These are phyloP conservation scores for Micromys minutus DNA, from an alignment of 2,113 vertebrate genomes.

Conservation along the genomic window DNA sequence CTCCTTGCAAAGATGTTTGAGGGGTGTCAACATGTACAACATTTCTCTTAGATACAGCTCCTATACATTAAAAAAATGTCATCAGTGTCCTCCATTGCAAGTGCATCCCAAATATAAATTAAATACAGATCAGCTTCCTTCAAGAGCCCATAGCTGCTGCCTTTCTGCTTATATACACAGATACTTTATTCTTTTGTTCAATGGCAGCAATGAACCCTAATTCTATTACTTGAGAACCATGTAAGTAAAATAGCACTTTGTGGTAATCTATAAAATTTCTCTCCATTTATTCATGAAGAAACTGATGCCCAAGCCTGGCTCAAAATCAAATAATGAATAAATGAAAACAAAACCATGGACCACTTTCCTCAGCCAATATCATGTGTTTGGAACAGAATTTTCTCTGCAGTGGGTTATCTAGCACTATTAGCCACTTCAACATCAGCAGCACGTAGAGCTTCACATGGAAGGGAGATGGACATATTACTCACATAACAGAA, in stretches of 20 bases:
- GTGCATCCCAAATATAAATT: background rate
- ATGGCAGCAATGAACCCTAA: background rate
- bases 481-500: background rate
- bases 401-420: background rate
- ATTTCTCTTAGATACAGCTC: background rate
- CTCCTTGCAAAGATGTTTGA: background rate
- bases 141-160: background rate
- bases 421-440: background rate
- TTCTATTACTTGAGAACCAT: background rate
- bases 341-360: background rate
- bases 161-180: background rate
- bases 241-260: background rate
- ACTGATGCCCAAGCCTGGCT: background rate
- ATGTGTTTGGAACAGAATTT: background rate
- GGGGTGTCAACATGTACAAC: background rate
- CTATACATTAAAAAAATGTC: background rate
- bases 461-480: background rate
- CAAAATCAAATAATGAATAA: background rate
- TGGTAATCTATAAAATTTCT: background rate
- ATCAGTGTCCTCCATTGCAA: background rate
- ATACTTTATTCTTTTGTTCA: background rate
- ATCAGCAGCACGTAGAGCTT: background rate
- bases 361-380: background rate
- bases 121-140: background rate
- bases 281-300: conserved; percentile 31